A percentile compares a stretch with the other conserved stretches of the same genome.
phyloP scores from a whole-genome alignment of 2,888 invertebrate genomes.

The Odontocerum albicorne region DNA sequence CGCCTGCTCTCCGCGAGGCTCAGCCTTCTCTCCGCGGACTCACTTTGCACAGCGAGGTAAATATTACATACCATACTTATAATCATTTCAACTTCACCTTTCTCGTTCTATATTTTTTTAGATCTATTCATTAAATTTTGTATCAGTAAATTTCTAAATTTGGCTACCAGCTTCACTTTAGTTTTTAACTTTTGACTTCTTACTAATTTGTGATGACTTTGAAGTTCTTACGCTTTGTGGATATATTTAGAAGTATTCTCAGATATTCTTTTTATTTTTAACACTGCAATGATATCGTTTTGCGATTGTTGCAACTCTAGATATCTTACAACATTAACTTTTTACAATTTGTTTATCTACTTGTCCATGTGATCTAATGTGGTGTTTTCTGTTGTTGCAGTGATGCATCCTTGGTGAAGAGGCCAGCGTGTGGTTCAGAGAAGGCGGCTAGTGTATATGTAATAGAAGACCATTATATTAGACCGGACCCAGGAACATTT shows the following conservation, averaged over 20 bases:
- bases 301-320: background rate
- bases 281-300: no score
- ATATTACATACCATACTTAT: constrained; percentile 4
- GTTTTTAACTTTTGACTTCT: no score
- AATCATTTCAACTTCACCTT: background rate
- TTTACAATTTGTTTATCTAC: background rate
- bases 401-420: constrained; percentile 70
- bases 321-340: background rate
- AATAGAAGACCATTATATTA: constrained; percentile 73
- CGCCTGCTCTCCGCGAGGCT: constrained; percentile 49
- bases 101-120: no score
- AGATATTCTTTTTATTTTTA: no score
- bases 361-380: constrained; percentile 19
- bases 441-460: constrained; percentile 61
- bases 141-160: no score
- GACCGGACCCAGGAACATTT: constrained; percentile 66
- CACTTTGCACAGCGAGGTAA: constrained; percentile 56
- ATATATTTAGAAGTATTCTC: no score
- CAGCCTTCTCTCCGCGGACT: constrained; percentile 44
- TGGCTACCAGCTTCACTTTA: no score
- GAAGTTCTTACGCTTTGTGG: no score
- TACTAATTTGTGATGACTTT: no score
- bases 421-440: constrained; percentile 64
- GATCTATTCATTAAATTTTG: no score
- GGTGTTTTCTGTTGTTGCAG: constrained; percentile 54